These are phyloP conservation scores for Pseudolycoriella hygida DNA, from an alignment of 2,888 invertebrate genomes.

Conservation along the genomic window DNA sequence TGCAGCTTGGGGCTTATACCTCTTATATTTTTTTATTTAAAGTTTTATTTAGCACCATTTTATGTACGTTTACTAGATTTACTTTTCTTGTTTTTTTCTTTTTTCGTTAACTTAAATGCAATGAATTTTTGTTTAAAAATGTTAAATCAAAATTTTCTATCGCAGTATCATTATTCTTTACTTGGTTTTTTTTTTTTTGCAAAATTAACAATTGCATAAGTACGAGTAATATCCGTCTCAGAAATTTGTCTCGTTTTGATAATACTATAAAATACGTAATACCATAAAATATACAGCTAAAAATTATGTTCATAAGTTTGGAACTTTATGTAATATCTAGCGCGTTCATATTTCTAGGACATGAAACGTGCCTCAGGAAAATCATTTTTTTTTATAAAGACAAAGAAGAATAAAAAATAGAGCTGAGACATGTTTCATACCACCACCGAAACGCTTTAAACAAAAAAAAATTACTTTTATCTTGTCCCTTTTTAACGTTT, in stretches of 20 bases:
- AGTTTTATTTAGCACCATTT: constrained; percentile 2
- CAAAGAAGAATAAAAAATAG: constrained; percentile 3
- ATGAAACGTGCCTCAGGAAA: constrained; percentile 3
- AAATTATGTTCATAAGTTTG: constrained; percentile 1
- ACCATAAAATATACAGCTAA: not conserved
- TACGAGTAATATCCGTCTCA: not conserved
- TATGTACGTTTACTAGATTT: constrained; percentile 1
- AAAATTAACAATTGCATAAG: not conserved
- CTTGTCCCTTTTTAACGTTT: not conserved
- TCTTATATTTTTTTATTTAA: not conserved
- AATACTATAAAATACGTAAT: not conserved
- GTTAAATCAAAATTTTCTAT: not conserved
- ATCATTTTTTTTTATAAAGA: constrained; percentile 1
- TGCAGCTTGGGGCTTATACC: constrained; percentile 1
- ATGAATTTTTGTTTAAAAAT: not conserved
- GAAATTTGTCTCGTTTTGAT: not conserved
- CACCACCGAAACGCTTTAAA: not conserved
- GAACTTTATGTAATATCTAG: not conserved
- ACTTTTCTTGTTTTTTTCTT: not conserved
- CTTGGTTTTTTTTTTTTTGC: not conserved
- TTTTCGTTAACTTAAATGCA: not conserved
- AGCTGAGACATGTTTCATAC: constrained; percentile 2
- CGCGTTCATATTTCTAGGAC: not conserved
- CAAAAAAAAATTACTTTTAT: constrained; percentile 1
- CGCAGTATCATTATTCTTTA: not conserved